Percentiles rank a stretch among this genome's conserved stretches.
These are phyloP conservation scores for Ctenoplectra terminalis DNA, from an alignment of 1,140 invertebrate species.

Conservation along the genomic window DNA sequence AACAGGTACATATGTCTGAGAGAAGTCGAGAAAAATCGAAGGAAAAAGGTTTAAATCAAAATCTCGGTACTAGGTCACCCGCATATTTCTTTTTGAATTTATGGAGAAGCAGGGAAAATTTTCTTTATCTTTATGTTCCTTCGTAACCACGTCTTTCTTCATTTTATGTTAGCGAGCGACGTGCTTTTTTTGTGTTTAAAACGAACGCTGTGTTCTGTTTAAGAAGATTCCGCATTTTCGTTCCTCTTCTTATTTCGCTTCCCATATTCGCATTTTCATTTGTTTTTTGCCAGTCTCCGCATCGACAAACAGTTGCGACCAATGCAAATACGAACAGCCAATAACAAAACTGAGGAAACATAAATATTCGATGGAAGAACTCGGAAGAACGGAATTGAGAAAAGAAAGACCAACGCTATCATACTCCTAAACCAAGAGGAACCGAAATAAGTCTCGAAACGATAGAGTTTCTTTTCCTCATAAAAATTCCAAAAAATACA, in stretches of 20 bases:
- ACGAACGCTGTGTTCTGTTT: slow-evolving; percentile 23
- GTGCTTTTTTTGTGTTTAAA: slow-evolving; percentile 25
- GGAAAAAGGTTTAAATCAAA: background rate
- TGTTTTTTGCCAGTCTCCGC: background rate
- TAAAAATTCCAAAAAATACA: no score
- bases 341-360: background rate
- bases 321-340: slow-evolving; percentile 1
- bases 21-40: background rate
- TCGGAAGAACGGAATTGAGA: background rate
- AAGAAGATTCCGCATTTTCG: slow-evolving; percentile 27
- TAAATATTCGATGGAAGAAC: slow-evolving; percentile 7
- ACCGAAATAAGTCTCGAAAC: no score
- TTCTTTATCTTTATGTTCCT: slow-evolving; percentile 29
- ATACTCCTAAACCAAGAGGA: no score
- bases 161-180: slow-evolving; percentile 1
- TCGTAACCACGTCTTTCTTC: background rate
- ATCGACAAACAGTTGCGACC: slow-evolving; percentile 27
- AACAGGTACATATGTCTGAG: background rate
- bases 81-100: slow-evolving; percentile 42
- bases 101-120: slow-evolving; percentile 14
- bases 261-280: background rate
- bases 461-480: no score
- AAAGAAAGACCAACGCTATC: background rate
- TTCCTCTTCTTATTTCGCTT: slow-evolving; percentile 20
- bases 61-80: background rate